phyloP scores from a whole-genome alignment of 1,140 invertebrate species.

The Lithobius niger region DNA sequence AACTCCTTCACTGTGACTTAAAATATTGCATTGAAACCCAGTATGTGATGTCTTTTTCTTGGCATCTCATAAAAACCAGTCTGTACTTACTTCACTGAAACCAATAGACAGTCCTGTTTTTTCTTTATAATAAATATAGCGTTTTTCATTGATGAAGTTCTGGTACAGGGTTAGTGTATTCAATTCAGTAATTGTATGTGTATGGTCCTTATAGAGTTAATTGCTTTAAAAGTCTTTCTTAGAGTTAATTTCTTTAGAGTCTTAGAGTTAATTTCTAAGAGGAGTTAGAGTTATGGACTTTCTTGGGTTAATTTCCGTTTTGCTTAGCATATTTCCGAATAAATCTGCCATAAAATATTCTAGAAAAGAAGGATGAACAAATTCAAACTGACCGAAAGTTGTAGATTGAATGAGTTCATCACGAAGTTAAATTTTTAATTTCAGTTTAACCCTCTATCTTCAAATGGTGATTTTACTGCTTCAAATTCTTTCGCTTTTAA shows the following conservation, averaged over 20 bases:
- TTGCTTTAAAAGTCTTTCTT: no score
- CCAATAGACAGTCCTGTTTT: neutral
- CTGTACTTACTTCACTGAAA: neutral
- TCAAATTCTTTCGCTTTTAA: neutral
- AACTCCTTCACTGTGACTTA: neutral
- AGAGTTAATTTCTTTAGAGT: no score
- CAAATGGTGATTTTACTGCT: neutral
- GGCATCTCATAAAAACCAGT: neutral
- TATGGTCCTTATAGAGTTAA: no score
- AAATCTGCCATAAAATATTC: constrained; percentile 13
- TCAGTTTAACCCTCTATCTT: neutral
- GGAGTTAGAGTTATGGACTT: no score
- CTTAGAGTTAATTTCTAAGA: no score
- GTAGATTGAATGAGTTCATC: neutral
- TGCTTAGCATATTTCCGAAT: neutral
- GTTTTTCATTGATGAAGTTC: no score
- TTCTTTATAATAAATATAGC: neutral
- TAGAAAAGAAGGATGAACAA: constrained; percentile 8
- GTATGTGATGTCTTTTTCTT: neutral
- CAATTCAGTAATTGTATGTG: no score
- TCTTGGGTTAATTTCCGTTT: no score
- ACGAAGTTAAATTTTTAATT: neutral
- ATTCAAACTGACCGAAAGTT: constrained; percentile 2
- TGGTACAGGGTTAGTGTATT: no score
- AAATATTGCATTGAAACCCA: neutral